Evolutionary conservation across 30 jellyfish, hydroid and myxozoan species (phyloP), one percentile per base, ranked within the genome.

Genomic region (Pseudorhiza aurosa): DNA sequence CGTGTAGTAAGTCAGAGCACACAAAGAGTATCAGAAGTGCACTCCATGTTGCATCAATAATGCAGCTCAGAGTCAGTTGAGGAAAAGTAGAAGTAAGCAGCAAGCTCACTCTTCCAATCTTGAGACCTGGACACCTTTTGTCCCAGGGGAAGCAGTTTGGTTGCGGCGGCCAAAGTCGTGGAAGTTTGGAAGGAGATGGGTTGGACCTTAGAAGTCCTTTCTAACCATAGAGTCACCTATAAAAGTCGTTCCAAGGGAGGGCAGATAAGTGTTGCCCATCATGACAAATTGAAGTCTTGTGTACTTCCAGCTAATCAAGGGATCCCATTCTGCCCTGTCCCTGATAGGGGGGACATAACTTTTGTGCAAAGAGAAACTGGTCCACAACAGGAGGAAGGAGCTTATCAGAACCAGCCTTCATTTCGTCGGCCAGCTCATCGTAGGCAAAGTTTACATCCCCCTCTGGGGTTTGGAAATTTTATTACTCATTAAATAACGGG

Each of bases 211-310:
- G 73, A 58, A n/a, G 73, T 58, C 43, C 44, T 58, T 28, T 58
- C 73, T 43, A 11, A 26, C 8, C 39, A 58, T 7, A 43, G 43
- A 11, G 73, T 58, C n/a, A 58, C 28, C 73, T 58, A 58, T 43
- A 58, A 8, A 14, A 11, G 28, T 17, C 43, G 42, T 58, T 58
- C 73, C 42, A 58, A n/a, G 43, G 73, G 26, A 26, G 73, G 73
- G 40, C 8, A 58, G 33, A 12, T 5, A 12, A 39, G 7, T 7
- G 12, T 39, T 39, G 12, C 50, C 7, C 50, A 64, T 60, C 78
- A 64, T 64, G 58, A 64, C 58, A 64, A 64, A 8, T 28, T 64
- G 26, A 64, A 64, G 31, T 60, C 60, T 29, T 64, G 78, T 29
- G 78, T 64, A 27, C 53, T 64, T 35, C 78, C 58, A 27, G 59